A percentile compares a stretch with the other conserved stretches of the same genome.
Conservation (phyloP, 2,797 vertebrate genomes). For the Meda fulgida region DNA sequence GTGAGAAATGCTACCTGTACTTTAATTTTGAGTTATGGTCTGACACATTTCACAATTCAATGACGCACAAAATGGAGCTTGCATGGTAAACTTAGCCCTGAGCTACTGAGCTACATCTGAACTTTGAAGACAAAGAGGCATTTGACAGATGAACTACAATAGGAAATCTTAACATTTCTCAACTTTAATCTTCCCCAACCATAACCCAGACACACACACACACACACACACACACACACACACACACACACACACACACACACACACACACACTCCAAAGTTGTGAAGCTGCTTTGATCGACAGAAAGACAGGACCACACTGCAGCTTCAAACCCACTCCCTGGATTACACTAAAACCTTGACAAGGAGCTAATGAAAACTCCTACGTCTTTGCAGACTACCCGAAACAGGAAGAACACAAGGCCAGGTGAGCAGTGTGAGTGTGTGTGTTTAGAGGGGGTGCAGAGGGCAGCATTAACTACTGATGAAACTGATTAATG, state of each 20-base stretch:
- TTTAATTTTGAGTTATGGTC: not conserved
- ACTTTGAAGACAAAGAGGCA: not conserved
- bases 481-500: slow-evolving; percentile 57
- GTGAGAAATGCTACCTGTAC: not conserved
- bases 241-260: too few species aligned
- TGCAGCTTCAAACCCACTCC: slow-evolving; percentile 30
- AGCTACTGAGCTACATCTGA: slow-evolving; percentile 1
- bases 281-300: slow-evolving; percentile 32
- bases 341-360: slow-evolving; percentile 41
- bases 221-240: too few species aligned
- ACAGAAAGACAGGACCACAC: not conserved
- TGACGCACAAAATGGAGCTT: slow-evolving; percentile 9
- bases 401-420: slow-evolving; percentile 11
- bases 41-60: slow-evolving; percentile 3
- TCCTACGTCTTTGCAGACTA: slow-evolving; percentile 29
- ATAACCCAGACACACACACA: too few species aligned
- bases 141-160: slow-evolving; percentile 22
- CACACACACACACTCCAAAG: not conserved
- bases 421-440: slow-evolving; percentile 31
- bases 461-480: slow-evolving; percentile 47
- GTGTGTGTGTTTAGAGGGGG: slow-evolving; percentile 35
- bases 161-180: not conserved
- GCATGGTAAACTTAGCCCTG: slow-evolving; percentile 7
- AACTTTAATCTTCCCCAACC: not conserved
- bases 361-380: slow-evolving; percentile 43